Conservation (phyloP, 2,888 invertebrate species). For the Diplolepis rosae region DNA sequence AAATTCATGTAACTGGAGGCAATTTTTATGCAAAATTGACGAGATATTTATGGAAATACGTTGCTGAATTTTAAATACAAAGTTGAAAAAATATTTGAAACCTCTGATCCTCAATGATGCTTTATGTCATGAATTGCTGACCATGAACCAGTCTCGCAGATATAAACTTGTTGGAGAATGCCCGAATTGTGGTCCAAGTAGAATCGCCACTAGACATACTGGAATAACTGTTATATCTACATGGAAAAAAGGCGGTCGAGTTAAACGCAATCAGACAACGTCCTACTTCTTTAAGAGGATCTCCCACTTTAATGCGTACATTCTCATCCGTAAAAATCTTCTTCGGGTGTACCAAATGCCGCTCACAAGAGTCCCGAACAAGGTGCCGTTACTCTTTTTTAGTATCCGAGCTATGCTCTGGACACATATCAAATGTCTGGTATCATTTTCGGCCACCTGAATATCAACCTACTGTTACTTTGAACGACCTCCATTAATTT, state of each 20-base stretch:
- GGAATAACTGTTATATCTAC: constrained; percentile 25
- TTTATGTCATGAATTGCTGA: background rate
- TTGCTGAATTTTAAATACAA: background rate
- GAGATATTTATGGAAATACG: background rate
- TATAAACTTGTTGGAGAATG: background rate
- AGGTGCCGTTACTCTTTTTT: constrained; percentile 27
- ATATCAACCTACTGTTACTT: background rate
- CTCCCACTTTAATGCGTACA: constrained; percentile 13
- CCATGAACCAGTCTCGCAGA: background rate
- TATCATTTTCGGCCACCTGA: background rate
- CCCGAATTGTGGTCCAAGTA: background rate
- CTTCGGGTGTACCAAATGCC: constrained; percentile 16
- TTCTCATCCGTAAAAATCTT: constrained; percentile 12
- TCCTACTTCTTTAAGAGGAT: constrained; percentile 23
- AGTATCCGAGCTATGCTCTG: background rate
- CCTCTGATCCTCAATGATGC: background rate
- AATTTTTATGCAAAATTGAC: background rate
- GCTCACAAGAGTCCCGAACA: background rate
- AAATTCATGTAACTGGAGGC: too few relatives aligned
- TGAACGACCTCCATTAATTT: background rate
- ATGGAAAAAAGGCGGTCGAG: constrained; percentile 6
- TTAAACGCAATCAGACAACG: constrained; percentile 25
- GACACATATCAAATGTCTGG: background rate
- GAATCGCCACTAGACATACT: background rate
- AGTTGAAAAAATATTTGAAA: background rate